phyloP scores from a whole-genome alignment of 2,113 vertebrate species.

The Sus scrofa region T2T-Sscrofa CM000821.6:53312501-53313000 shows the following conservation, averaged over 20 bases:
- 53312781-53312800: neutral
- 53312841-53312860: neutral
- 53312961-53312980: neutral
- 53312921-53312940: neutral
- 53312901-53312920: neutral
- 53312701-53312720: rapidly evolving
- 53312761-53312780: neutral
- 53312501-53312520: conserved; percentile 13
- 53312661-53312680: neutral
- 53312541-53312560: neutral
- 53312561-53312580: neutral
- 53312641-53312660: neutral
- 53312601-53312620: neutral
- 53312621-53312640: neutral
- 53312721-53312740: neutral
- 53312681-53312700: too few relatives aligned
- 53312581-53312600: neutral
- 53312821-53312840: neutral
- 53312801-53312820: neutral
- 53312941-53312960: neutral
- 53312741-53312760: neutral
- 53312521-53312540: neutral
- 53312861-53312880: neutral
- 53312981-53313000: neutral
- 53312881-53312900: neutral